These are phyloP conservation scores for Vanacampus margaritifer DNA, from an alignment of 2,113 vertebrate species.

Conservation along the genomic window DNA sequence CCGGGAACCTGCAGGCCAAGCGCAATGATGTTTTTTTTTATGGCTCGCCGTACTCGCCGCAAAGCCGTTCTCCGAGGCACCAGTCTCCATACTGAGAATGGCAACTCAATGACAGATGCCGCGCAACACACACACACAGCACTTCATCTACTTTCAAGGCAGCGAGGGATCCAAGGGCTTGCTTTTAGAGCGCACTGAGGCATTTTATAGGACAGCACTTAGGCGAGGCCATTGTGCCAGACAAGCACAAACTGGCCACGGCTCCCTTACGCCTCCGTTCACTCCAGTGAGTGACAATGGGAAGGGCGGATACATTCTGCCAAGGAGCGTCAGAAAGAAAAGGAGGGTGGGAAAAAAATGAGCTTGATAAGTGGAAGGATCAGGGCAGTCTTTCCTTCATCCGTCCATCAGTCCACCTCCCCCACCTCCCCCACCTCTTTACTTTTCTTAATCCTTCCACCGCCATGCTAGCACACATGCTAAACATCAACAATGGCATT, in stretches of 20 bases:
- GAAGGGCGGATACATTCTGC: conserved; percentile 66
- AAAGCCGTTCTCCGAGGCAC: conserved; percentile 26
- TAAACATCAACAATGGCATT: conserved; percentile 48
- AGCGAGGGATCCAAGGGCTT: conserved; percentile 47
- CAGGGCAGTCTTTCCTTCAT: conserved; percentile 55
- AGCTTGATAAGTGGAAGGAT: conserved; percentile 53
- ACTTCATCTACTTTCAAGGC: conserved; percentile 61
- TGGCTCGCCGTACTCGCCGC: conserved; percentile 24
- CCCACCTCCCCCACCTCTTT: conserved; percentile 19
- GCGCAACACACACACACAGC: conserved; percentile 35
- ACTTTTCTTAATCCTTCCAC: conserved; percentile 60
- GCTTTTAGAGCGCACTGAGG: conserved; percentile 73
- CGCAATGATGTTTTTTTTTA: conserved; percentile 43
- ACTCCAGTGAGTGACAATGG: conserved; percentile 72
- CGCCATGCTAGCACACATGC: conserved; percentile 41
- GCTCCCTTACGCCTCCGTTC: conserved; percentile 68
- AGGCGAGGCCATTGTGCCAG: conserved; percentile 68
- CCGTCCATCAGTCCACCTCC: conserved; percentile 50
- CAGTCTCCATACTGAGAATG: conserved; percentile 52
- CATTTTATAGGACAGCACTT: conserved; percentile 78
- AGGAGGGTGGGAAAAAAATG: conserved; percentile 6
- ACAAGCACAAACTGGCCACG: conserved; percentile 56
- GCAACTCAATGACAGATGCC: conserved; percentile 59
- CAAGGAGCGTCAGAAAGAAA: conserved; percentile 50
- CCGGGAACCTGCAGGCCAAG: conserved; percentile 48